Conservation (phyloP, 2,797 vertebrate species). For the Rhinella marina region DNA sequence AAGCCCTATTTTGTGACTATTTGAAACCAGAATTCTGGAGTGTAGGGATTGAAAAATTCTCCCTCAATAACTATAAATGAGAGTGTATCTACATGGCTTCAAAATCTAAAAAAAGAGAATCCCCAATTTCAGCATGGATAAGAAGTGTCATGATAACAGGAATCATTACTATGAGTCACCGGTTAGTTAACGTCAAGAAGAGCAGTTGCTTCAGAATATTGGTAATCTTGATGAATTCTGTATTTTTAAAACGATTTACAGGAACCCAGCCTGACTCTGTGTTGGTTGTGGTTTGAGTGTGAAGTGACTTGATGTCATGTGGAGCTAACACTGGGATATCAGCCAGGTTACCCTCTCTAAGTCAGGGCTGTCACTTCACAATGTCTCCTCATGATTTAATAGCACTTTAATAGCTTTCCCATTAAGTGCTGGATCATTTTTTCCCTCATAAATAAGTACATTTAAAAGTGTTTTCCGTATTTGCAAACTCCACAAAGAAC, state of each 20-base stretch:
- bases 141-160: not conserved
- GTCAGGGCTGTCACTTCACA: conserved; percentile 52
- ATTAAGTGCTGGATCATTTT: conserved; percentile 54
- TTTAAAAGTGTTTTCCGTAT: conserved; percentile 57
- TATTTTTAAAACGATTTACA: conserved; percentile 22
- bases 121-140: not conserved
- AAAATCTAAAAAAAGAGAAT: not conserved
- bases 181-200: not conserved
- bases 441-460: conserved; percentile 56
- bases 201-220: not conserved
- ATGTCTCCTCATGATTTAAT: conserved; percentile 55
- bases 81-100: too few species aligned
- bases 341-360: conserved; percentile 51
- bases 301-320: conserved; percentile 33
- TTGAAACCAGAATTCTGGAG: too few species aligned
- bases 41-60: too few species aligned
- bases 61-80: too few species aligned
- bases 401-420: conserved; percentile 58
- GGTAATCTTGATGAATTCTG: not conserved
- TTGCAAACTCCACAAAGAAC: conserved; percentile 28
- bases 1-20: too few species aligned
- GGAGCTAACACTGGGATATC: conserved; percentile 42
- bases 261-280: conserved; percentile 10
- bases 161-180: not conserved
- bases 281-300: conserved; percentile 8